Evolutionary conservation across 2,888 invertebrate genomes (phyloP).

Genomic region (Drosophila yooni): DNA sequence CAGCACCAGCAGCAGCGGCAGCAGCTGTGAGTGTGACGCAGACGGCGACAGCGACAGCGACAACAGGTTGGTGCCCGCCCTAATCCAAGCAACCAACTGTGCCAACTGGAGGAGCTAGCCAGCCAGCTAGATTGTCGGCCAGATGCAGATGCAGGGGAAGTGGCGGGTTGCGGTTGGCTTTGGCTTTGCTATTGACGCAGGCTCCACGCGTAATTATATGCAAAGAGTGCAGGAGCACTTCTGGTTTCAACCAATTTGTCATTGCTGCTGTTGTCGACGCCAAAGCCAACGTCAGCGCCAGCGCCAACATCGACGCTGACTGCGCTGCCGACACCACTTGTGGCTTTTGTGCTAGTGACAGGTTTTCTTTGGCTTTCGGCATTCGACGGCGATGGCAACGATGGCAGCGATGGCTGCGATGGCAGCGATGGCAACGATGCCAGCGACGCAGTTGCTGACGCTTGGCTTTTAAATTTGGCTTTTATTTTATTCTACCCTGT

Average conservation of each 20-base stretch:
- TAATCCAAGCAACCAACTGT: conserved; percentile 33
- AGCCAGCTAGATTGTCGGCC: conserved; percentile 1
- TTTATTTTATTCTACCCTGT: conserved; percentile 41
- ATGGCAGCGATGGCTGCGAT: neutral
- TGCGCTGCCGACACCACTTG: conserved; percentile 36
- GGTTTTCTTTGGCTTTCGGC: conserved; percentile 51
- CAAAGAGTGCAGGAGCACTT: conserved; percentile 75
- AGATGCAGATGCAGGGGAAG: neutral
- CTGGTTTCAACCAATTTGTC: conserved; percentile 76
- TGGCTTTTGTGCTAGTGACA: conserved; percentile 46
- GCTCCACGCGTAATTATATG: conserved; percentile 55
- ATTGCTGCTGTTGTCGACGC: conserved; percentile 43
- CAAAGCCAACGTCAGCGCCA: neutral
- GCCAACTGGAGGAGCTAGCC: conserved; percentile 9
- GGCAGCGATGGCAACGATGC: neutral
- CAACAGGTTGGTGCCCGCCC: conserved; percentile 57
- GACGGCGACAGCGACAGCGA: conserved; percentile 35
- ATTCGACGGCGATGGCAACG: conserved; percentile 5
- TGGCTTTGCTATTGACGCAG: conserved; percentile 22
- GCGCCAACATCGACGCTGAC: conserved; percentile 12
- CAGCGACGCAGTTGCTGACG: conserved; percentile 10
- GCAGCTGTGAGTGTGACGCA: conserved; percentile 24
- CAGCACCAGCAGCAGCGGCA: neutral
- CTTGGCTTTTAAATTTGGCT: conserved; percentile 47
- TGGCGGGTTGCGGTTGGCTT: neutral